Percentiles rank a stretch among this genome's conserved stretches.
These are phyloP conservation scores for Paramormyrops kingsleyae DNA, from an alignment of 2,113 vertebrate species.

Conservation along the genomic window DNA sequence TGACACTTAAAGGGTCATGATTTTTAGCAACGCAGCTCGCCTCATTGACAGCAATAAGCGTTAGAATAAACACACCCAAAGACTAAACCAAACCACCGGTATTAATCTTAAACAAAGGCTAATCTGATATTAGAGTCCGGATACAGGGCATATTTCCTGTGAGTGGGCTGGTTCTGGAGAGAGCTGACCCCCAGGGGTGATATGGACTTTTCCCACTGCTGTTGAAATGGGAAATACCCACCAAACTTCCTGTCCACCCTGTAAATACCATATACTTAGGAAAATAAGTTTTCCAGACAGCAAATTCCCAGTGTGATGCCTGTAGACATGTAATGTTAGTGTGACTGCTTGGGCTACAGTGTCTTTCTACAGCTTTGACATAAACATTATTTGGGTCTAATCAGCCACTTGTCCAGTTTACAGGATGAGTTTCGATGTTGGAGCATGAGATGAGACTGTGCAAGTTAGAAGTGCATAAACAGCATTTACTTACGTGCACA, in stretches of 20 bases:
- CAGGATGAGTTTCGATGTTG: not conserved
- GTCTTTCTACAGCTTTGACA: not conserved
- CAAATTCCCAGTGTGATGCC: constrained; percentile 1
- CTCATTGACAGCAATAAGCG: constrained; percentile 34
- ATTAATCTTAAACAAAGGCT: constrained; percentile 36
- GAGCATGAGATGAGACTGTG: not conserved
- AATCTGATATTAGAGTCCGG: constrained; percentile 49
- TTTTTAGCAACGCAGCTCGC: not conserved
- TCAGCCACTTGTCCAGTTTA: not conserved
- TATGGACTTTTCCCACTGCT: constrained; percentile 38
- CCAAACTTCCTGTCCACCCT: not conserved
- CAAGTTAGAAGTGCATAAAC: not conserved
- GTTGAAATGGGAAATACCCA: constrained; percentile 15
- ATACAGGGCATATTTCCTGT: constrained; percentile 48
- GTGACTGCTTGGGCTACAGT: not conserved
- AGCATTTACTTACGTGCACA: constrained; percentile 90
- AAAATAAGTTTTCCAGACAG: not conserved
- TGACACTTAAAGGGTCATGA: not conserved
- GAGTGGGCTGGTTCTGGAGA: constrained; percentile 5
- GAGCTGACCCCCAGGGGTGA: constrained; percentile 23
- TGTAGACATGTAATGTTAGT: not conserved
- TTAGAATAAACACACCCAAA: constrained; percentile 38
- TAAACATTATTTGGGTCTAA: not conserved
- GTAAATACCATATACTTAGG: constrained; percentile 1
- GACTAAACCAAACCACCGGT: constrained; percentile 9